Conservation (phyloP, 2,888 invertebrate species). For the Lutraria lutraria region DNA sequence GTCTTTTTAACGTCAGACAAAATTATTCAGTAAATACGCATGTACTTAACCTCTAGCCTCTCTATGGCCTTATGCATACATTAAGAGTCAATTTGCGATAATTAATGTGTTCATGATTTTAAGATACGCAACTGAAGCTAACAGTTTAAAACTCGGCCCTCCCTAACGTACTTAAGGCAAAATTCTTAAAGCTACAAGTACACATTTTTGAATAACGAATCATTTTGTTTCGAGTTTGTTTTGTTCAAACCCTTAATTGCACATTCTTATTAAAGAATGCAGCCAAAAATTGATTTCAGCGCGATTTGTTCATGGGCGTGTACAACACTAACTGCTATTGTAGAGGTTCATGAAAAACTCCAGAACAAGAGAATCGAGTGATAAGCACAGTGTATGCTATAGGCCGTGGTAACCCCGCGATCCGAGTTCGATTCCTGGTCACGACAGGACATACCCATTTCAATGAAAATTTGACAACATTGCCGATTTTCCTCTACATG, state of each 20-base stretch:
- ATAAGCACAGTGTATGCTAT: too few species aligned
- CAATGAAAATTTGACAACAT: too few species aligned
- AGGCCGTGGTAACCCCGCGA: too few species aligned
- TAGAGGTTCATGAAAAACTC: background rate
- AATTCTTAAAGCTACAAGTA: slow-evolving; percentile 9
- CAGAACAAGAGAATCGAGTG: background rate
- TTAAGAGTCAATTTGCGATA: slow-evolving; percentile 28
- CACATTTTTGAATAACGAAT: slow-evolving; percentile 16
- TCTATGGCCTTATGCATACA: slow-evolving; percentile 12
- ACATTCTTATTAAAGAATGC: slow-evolving; percentile 18
- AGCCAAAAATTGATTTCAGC: background rate
- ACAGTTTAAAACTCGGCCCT: background rate
- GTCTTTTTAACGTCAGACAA: slow-evolving; percentile 25
- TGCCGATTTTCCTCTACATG: too few species aligned
- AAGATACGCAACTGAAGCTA: background rate
- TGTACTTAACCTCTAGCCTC: slow-evolving; percentile 39
- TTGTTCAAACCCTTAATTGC: background rate
- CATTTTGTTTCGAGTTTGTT: background rate
- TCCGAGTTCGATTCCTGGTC: too few species aligned
- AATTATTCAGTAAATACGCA: slow-evolving; percentile 34
- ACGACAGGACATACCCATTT: too few species aligned
- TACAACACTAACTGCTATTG: background rate
- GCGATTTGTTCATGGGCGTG: background rate
- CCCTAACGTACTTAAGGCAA: background rate
- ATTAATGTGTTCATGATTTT: slow-evolving; percentile 33